Evolutionary conservation across 2,113 vertebrate species (phyloP), one percentile per base, ranked within the genome.

Genomic region (Semnopithecus entellus): DNA sequence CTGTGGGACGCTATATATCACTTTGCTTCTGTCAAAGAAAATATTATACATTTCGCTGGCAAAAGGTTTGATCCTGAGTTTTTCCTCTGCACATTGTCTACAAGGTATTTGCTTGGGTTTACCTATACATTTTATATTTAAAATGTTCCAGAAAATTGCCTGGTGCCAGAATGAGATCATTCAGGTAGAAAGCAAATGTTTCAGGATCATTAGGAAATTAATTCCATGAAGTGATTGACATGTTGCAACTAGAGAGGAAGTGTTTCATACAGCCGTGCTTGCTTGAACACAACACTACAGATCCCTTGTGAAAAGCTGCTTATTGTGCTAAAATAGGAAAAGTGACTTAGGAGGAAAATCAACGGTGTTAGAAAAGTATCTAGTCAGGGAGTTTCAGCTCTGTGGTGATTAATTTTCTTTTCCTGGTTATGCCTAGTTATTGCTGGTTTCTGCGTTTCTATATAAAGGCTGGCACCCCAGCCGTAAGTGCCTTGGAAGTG

Each of bases 11-110:
- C 91, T 98, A 98, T 98, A 95, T 96, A 97, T 98, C 97, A 97
- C 90, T 97, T 96, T 97, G 91, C 96, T 98, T 97, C 97, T 97
- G 97, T 98, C 98, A 98, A 97, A 98, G 84, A 98, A 98, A 97
- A 97, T 97, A 96, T 97, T 97, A 98, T 97, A 97, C 89, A 98
- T 64, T 98, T 97, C 52, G 64, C 5, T 97, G 98, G 96, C 95
- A 97, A 97, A 81, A 81, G 59, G 27, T 98, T 98, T 98, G 93
- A 96, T 97, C 96, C 84, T 93, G 85, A 89, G 96, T 92, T 96
- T 98, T 94, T 68, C 96, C 84, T 82, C 70, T 70, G 13, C 55
- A 27, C 23, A 57, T 95, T 91, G 35, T 81, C 68, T 97, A 83
- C 96, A 66, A 82, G 82, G 76, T 96, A 68, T 94, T 97, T 17